Percentiles rank a stretch among this genome's conserved stretches.
Conservation (phyloP, 2,797 vertebrate species). For the Cirrhinus mrigala region DNA sequence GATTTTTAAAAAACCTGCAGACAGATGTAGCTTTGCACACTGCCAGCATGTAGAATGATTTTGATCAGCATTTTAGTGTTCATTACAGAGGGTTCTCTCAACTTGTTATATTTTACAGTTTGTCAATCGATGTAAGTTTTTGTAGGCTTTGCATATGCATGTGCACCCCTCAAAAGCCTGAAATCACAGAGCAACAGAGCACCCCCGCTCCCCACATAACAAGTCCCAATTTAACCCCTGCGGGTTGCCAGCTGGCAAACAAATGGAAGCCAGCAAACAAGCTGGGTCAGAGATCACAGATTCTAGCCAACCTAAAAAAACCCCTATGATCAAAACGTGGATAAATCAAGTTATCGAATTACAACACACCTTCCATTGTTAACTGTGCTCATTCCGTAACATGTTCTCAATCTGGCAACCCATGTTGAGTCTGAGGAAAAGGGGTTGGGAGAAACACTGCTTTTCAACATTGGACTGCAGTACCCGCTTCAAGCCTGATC, state of each 20-base stretch:
- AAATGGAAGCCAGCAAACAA: neutral
- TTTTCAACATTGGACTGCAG: neutral
- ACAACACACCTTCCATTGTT: neutral
- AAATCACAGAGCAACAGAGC: no score
- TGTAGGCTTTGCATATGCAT: conserved; percentile 30
- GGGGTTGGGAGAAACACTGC: neutral
- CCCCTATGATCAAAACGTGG: neutral
- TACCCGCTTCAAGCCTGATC: neutral
- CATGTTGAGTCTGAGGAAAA: neutral
- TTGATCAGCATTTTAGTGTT: no score
- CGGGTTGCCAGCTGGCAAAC: neutral
- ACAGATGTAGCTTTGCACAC: no score
- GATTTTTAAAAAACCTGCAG: no score
- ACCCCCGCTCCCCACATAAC: no score
- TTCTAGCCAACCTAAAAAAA: neutral
- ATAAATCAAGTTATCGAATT: neutral
- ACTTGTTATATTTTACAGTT: no score
- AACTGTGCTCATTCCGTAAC: neutral
- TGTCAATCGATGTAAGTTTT: no score
- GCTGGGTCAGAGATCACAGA: neutral
- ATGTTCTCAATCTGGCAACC: neutral
- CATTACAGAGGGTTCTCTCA: no score
- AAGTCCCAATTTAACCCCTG: no score
- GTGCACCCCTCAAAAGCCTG: no score
- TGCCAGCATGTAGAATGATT: no score